A percentile compares a stretch with the other conserved stretches of the same genome.
These are phyloP conservation scores for Caenorhabditis parvicauda DNA, from an alignment of 2,888 invertebrate species.

Conservation along the genomic window DNA sequence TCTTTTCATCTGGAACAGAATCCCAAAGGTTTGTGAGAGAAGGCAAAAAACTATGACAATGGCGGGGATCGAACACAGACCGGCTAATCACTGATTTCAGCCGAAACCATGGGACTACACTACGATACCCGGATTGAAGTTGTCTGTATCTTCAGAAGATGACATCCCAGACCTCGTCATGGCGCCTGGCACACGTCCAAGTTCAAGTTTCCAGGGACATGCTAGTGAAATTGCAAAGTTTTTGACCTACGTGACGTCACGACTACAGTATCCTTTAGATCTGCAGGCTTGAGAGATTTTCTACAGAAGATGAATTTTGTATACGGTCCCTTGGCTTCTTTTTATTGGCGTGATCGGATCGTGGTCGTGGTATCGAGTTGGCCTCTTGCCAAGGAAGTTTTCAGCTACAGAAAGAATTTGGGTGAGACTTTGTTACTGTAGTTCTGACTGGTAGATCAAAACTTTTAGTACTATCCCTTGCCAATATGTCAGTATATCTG, in stretches of 20 bases:
- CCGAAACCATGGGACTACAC: conserved; percentile 51
- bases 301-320: conserved; percentile 10
- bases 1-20: conserved; percentile 32
- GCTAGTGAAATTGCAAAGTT: conserved; percentile 10
- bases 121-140: conserved; percentile 45
- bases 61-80: not conserved
- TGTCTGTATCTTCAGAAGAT: conserved; percentile 12
- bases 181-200: conserved; percentile 2
- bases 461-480: not conserved
- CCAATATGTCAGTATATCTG: too few relatives aligned
- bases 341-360: conserved; percentile 21
- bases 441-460: not conserved
- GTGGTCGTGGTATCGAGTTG: conserved; percentile 15
- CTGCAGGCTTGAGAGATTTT: conserved; percentile 8
- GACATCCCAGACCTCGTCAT: conserved; percentile 15
- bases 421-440: not conserved
- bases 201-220: conserved; percentile 10
- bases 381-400: conserved; percentile 9
- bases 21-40: conserved; percentile 36
- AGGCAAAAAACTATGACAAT: not conserved
- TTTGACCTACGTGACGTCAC: not conserved
- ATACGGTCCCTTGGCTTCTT: conserved; percentile 20
- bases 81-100: conserved; percentile 18
- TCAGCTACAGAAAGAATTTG: conserved; percentile 8
- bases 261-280: not conserved